phyloP scores from a whole-genome alignment of 2,888 invertebrate genomes.

The Ochropleura plecta region DNA sequence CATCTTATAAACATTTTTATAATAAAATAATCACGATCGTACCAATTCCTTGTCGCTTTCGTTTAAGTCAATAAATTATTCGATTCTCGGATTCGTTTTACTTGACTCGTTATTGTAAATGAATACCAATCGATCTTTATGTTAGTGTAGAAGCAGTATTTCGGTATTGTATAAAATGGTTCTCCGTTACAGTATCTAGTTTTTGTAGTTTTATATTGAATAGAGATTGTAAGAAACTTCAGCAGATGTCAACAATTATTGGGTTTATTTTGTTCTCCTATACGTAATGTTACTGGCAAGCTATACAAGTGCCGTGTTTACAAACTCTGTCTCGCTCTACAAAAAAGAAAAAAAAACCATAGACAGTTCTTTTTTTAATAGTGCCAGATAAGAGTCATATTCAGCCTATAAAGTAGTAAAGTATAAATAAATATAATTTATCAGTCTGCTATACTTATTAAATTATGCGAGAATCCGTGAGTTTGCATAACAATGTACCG shows the following conservation, averaged over 20 bases:
- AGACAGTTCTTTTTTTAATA: conserved; percentile 33
- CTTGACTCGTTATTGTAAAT: conserved; percentile 82
- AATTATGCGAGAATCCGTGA: conserved; percentile 62
- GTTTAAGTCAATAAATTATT: conserved; percentile 79
- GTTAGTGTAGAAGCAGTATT: conserved; percentile 87
- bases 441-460: conserved; percentile 46
- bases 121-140: conserved; percentile 81
- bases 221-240: conserved; percentile 79
- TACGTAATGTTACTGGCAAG: conserved; percentile 61
- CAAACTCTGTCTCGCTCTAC: conserved; percentile 65
- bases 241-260: conserved; percentile 59
- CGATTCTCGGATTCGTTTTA: conserved; percentile 76
- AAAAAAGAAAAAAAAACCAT: conserved; percentile 19
- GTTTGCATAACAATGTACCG: conserved; percentile 71
- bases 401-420: conserved; percentile 56
- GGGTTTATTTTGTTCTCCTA: conserved; percentile 63
- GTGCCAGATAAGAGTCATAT: conserved; percentile 47
- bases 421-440: conserved; percentile 63
- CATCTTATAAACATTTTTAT: conserved; percentile 69
- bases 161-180: conserved; percentile 82
- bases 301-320: conserved; percentile 61
- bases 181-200: conserved; percentile 85
- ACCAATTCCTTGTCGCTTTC: conserved; percentile 81
- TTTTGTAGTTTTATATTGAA: conserved; percentile 85
- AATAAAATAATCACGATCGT: conserved; percentile 68